Evolutionary conservation across 2,113 vertebrate genomes (phyloP).

Genomic region (Phalacrocorax brasilianus): DNA sequence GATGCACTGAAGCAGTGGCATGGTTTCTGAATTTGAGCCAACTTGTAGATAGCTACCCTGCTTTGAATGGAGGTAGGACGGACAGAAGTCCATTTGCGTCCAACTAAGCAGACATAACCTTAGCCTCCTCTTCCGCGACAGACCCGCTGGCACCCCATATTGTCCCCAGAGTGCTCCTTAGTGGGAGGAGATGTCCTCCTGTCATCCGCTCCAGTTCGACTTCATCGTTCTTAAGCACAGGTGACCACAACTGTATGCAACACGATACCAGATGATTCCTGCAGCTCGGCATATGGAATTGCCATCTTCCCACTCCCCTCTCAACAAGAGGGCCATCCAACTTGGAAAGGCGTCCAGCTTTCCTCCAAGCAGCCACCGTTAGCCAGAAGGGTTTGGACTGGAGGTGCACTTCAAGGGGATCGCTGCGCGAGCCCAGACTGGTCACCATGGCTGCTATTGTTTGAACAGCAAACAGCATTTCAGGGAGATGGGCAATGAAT

Average conservation of each 20-base stretch:
- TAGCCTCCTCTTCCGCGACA: background rate
- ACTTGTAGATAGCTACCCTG: background rate
- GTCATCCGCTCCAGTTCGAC: background rate
- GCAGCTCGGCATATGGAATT: background rate
- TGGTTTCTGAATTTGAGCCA: rapidly evolving
- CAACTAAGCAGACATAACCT: background rate
- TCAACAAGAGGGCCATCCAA: background rate
- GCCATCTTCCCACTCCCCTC: background rate
- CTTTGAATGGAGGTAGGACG: background rate
- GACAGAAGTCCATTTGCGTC: background rate
- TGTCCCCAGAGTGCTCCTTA: background rate
- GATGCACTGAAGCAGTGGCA: background rate
- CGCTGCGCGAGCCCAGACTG: rapidly evolving
- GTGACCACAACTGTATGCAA: background rate
- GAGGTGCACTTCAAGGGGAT: background rate
- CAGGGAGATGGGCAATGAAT: background rate
- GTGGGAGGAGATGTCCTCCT: background rate
- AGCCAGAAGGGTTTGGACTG: background rate
- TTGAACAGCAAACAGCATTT: background rate
- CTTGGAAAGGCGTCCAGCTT: background rate
- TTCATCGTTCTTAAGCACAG: rapidly evolving
- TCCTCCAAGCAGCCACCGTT: background rate
- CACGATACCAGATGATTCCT: background rate
- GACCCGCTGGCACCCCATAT: rapidly evolving
- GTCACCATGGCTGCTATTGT: background rate